Conservation (phyloP, 2,113 vertebrate species). For the Saccopteryx bilineata region DNA sequence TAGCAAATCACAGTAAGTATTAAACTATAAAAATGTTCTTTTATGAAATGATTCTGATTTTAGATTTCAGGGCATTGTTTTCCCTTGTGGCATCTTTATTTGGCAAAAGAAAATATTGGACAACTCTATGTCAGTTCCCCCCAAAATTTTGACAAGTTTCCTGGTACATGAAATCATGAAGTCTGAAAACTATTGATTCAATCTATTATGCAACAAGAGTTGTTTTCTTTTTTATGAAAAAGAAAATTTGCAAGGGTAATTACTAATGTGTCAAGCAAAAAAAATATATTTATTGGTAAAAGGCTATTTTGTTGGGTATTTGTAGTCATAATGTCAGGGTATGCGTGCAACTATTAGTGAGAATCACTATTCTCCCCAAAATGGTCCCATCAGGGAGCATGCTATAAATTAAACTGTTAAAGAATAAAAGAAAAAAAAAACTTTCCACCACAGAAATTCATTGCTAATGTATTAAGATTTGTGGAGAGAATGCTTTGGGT, state of each 20-base stretch:
- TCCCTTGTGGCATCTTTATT: not conserved
- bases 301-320: not conserved
- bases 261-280: conserved; percentile 18
- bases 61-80: not conserved
- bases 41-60: conserved; percentile 40
- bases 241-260: conserved; percentile 39
- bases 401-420: conserved; percentile 7
- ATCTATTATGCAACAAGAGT: conserved; percentile 39
- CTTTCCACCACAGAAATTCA: conserved; percentile 8
- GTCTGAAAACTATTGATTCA: conserved; percentile 44
- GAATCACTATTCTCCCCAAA: not conserved
- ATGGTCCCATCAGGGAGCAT: not conserved
- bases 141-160: conserved; percentile 40
- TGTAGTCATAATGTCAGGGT: not conserved
- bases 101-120: conserved; percentile 55
- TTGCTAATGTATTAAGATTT: conserved; percentile 50
- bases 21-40: conserved; percentile 12
- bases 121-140: not conserved
- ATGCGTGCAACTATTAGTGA: not conserved
- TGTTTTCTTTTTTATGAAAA: not conserved
- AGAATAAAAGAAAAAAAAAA: not conserved
- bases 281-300: conserved; percentile 53
- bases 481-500: conserved; percentile 33
- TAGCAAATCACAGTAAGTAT: not conserved
- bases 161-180: conserved; percentile 47